Evolutionary conservation across 2,888 invertebrate species (phyloP).

Genomic region (Acrocyrtus sp.): DNA sequence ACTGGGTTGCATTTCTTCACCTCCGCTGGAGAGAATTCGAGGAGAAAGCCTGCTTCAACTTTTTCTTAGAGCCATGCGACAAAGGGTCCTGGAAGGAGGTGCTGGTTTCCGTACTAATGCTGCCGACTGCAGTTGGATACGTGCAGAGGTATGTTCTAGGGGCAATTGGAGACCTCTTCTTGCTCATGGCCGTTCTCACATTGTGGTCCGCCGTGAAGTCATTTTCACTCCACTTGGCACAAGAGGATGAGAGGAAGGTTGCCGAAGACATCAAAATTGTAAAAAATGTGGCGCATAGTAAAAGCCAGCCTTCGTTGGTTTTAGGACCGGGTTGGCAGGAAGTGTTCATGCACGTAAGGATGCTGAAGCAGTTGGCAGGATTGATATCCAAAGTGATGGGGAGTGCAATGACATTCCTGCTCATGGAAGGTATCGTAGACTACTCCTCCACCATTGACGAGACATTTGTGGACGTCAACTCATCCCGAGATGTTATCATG

Average conservation of each 20-base stretch:
- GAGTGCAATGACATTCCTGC: not conserved
- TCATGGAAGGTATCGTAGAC: slow-evolving; percentile 4
- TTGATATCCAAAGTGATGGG: slow-evolving; percentile 5
- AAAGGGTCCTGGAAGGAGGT: not conserved
- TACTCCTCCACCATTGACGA: slow-evolving; percentile 6
- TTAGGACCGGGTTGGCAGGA: not conserved
- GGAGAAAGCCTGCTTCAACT: not conserved
- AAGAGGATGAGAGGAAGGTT: not conserved
- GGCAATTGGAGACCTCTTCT: not conserved
- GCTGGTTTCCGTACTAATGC: not conserved
- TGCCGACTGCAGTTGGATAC: not conserved
- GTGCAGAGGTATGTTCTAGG: slow-evolving; percentile 1
- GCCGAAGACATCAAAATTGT: not conserved
- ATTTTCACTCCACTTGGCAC: not conserved
- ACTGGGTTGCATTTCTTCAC: not conserved
- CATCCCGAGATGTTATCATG: not conserved
- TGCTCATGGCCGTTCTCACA: slow-evolving; percentile 1
- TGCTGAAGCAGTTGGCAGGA: not conserved
- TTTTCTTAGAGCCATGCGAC: not conserved
- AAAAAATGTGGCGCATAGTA: not conserved
- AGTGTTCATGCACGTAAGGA: not conserved
- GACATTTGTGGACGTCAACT: not conserved
- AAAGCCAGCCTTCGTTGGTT: not conserved
- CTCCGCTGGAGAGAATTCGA: slow-evolving; percentile 4
- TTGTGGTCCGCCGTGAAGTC: not conserved